Conservation (phyloP, 2,888 invertebrate species). For the Metallyticus violacea region DNA sequence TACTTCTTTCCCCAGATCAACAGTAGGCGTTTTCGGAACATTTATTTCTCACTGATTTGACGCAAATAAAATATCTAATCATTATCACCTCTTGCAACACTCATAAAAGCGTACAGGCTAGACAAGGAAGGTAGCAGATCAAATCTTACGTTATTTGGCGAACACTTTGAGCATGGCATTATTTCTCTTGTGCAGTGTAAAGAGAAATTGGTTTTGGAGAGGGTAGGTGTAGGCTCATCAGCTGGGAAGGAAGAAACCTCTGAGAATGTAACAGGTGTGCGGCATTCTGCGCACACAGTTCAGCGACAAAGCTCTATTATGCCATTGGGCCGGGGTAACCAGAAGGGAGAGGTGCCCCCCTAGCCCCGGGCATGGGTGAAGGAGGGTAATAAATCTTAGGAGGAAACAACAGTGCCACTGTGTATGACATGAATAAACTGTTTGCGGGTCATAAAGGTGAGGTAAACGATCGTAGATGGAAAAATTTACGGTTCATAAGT, state of each 20-base stretch:
- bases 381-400: slow-evolving; percentile 10
- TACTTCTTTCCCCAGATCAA: too few species aligned
- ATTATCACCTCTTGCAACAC: too few species aligned
- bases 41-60: neutral
- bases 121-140: too few species aligned
- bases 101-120: too few species aligned
- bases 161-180: too few species aligned
- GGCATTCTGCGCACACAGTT: too few species aligned
- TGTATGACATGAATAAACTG: slow-evolving; percentile 17
- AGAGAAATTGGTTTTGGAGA: neutral
- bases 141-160: too few species aligned
- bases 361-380: neutral
- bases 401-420: slow-evolving; percentile 2
- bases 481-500: neutral
- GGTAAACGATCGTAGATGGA: too few species aligned
- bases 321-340: neutral
- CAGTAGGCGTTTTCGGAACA: neutral
- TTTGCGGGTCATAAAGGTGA: slow-evolving; percentile 7
- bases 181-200: too few species aligned
- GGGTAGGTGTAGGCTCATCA: neutral
- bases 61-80: neutral
- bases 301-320: slow-evolving; percentile 12
- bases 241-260: neutral
- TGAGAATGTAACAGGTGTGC: slow-evolving; percentile 13
- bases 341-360: neutral